Evolutionary conservation across 2,797 vertebrate species (phyloP).

Genomic region (Pelodytes ibericus): DNA sequence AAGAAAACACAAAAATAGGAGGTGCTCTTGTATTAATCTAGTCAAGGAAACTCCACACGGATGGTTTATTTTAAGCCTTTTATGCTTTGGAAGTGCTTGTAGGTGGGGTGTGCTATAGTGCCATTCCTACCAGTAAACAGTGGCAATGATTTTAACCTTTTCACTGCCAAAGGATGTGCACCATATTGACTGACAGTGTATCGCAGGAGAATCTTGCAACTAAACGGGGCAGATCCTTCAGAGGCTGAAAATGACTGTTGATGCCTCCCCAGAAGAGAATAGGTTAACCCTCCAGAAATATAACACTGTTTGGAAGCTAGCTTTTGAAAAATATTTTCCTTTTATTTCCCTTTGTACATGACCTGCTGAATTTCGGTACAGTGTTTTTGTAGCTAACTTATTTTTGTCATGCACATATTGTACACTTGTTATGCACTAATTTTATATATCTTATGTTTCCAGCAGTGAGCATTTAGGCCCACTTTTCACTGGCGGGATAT

Average conservation of each 20-base stretch:
- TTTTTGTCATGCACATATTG: conserved; percentile 99
- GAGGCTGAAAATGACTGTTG: neutral
- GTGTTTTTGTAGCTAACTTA: conserved; percentile 99
- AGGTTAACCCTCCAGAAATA: conserved; percentile 82
- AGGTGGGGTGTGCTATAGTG: conserved; percentile 93
- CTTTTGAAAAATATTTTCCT: conserved; percentile 93
- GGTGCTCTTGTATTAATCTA: conserved; percentile 89
- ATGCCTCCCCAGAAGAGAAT: conserved; percentile 48
- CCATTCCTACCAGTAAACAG: conserved; percentile 93
- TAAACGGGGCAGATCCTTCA: neutral
- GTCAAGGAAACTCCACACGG: conserved; percentile 94
- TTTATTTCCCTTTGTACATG: conserved; percentile 94
- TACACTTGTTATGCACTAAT: conserved; percentile 99
- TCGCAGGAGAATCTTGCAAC: neutral
- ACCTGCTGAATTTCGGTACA: conserved; percentile 99
- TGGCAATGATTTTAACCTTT: conserved; percentile 81
- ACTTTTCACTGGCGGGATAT: conserved; percentile 99
- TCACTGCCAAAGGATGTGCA: conserved; percentile 66
- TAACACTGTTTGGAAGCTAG: conserved; percentile 99
- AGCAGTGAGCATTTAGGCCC: conserved; percentile 99
- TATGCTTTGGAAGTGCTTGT: conserved; percentile 70
- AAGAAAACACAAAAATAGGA: conserved; percentile 6
- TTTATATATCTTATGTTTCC: conserved; percentile 99
- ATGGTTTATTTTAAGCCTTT: conserved; percentile 74
- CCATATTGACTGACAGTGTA: neutral